These are phyloP conservation scores for Spisula subtruncata DNA, from an alignment of 2,888 invertebrate genomes.

Conservation along the genomic window DNA sequence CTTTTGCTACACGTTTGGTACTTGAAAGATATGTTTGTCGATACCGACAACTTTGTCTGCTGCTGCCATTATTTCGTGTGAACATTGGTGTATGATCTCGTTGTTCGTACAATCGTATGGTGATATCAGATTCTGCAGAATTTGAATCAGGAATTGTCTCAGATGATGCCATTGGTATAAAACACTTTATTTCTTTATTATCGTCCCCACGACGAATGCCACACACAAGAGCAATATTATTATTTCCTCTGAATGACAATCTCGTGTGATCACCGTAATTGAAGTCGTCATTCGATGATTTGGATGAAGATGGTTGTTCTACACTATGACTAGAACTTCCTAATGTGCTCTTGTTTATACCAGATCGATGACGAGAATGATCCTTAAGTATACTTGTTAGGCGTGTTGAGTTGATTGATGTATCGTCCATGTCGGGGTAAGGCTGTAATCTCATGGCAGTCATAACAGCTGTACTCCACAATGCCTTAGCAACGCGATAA, in stretches of 20 bases:
- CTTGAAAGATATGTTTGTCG: slow-evolving; percentile 47
- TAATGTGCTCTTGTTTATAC: background rate
- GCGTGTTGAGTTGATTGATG: slow-evolving; percentile 8
- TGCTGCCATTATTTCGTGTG: background rate
- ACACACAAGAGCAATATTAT: slow-evolving; percentile 36
- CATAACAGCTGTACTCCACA: slow-evolving; percentile 91
- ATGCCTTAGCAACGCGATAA: slow-evolving; percentile 93
- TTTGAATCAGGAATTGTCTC: background rate
- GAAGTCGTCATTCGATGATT: slow-evolving; percentile 24
- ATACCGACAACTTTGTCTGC: slow-evolving; percentile 33
- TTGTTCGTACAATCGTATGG: background rate
- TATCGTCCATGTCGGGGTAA: slow-evolving; percentile 27
- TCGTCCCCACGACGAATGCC: slow-evolving; percentile 10
- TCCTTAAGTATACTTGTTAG: background rate
- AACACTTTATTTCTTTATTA: slow-evolving; percentile 20
- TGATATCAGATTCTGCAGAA: background rate
- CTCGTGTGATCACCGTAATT: slow-evolving; percentile 13
- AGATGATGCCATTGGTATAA: background rate
- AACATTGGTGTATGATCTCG: background rate
- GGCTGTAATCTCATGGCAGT: slow-evolving; percentile 50
- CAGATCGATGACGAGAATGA: background rate
- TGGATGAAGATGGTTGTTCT: background rate
- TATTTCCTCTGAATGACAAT: slow-evolving; percentile 34
- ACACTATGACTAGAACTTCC: background rate
- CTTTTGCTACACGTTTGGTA: slow-evolving; percentile 49